Conservation (phyloP, 2,797 vertebrate genomes). For the Semaprochilodus insignis region DNA sequence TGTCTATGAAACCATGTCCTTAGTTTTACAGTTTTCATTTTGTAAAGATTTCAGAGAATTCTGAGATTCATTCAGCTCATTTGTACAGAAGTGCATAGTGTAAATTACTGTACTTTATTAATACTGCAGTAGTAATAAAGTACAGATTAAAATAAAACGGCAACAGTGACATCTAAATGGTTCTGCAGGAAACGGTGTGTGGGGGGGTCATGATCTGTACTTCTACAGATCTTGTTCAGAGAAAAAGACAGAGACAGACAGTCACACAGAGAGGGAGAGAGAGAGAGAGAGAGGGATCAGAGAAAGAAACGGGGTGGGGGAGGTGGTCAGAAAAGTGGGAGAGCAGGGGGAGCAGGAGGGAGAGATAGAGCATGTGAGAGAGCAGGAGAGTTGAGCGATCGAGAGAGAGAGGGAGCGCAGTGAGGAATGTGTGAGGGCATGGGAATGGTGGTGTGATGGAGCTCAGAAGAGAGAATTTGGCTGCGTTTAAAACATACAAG, state of each 20-base stretch:
- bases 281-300: neutral
- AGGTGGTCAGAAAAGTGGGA: neutral
- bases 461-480: constrained; percentile 90
- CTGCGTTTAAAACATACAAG: constrained; percentile 81
- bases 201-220: too few relatives aligned
- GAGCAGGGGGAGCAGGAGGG: neutral
- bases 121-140: too few relatives aligned
- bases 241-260: neutral
- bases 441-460: constrained; percentile 91
- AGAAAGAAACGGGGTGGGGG: neutral
- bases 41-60: too few relatives aligned
- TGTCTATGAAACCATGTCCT: too few relatives aligned
- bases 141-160: too few relatives aligned
- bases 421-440: constrained; percentile 93
- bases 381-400: constrained; percentile 68
- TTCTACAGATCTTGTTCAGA: neutral
- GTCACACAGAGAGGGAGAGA: neutral
- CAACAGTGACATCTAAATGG: too few relatives aligned
- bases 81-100: too few relatives aligned
- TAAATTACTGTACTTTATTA: too few relatives aligned
- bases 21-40: too few relatives aligned
- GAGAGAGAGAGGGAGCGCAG: constrained; percentile 63
- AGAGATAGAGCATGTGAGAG: constrained; percentile 27
- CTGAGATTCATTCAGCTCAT: too few relatives aligned
- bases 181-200: too few relatives aligned